Evolutionary conservation across 1,140 invertebrate genomes (phyloP).

Genomic region (Megalopta genalis): DNA sequence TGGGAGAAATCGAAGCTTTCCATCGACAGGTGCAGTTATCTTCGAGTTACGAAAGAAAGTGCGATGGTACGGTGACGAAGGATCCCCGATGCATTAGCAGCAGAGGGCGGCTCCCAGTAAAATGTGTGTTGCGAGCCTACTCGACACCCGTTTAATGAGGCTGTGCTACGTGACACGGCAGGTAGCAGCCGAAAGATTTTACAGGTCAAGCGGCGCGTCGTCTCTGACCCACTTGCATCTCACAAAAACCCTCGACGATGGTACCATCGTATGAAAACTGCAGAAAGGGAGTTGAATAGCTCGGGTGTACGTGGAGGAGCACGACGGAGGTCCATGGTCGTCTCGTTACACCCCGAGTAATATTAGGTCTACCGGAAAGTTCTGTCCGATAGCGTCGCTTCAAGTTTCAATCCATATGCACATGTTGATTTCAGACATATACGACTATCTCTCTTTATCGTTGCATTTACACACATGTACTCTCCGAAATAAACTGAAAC

Average conservation of each 20-base stretch:
- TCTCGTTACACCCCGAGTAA: neutral
- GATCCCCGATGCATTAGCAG: neutral
- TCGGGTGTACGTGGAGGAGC: neutral
- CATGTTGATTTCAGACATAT: no score
- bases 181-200: constrained; percentile 40
- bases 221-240: constrained; percentile 37
- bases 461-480: no score
- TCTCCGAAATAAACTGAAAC: no score
- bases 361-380: no score
- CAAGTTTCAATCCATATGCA: no score
- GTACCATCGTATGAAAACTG: neutral
- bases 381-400: no score
- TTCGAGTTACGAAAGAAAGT: no score
- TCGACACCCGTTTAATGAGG: constrained; percentile 38
- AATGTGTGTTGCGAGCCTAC: constrained; percentile 24
- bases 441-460: no score
- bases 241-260: constrained; percentile 22
- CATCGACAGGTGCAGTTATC: no score
- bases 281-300: constrained; percentile 6
- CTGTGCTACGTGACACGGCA: constrained; percentile 35
- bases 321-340: neutral
- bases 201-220: constrained; percentile 37
- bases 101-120: neutral
- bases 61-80: no score
- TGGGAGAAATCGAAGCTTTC: no score